These are phyloP conservation scores for Papilio dardanus DNA, from an alignment of 1,140 invertebrate species.

Conservation along the genomic window DNA sequence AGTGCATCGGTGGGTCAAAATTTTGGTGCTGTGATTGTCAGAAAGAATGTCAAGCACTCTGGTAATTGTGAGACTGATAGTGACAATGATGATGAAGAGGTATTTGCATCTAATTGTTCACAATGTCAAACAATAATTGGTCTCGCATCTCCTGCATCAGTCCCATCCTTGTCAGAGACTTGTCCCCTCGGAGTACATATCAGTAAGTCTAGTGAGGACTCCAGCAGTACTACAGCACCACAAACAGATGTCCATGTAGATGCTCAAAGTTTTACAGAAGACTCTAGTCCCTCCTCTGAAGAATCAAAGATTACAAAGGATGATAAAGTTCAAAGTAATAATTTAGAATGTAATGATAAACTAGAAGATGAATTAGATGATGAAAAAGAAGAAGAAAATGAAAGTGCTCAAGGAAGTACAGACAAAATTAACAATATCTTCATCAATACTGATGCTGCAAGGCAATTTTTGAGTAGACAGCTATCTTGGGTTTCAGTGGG, in stretches of 20 bases:
- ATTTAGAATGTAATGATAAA: conserved; percentile 45
- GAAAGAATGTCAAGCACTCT: conserved; percentile 82
- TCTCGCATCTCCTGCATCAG: conserved; percentile 80
- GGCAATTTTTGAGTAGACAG: conserved; percentile 87
- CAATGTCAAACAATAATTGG: conserved; percentile 83
- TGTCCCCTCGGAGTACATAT: conserved; percentile 79
- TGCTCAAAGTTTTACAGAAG: conserved; percentile 83
- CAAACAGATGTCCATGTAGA: conserved; percentile 77
- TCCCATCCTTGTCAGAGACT: conserved; percentile 78
- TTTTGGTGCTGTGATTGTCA: conserved; percentile 87
- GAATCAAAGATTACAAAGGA: conserved; percentile 77
- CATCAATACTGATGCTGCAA: conserved; percentile 87
- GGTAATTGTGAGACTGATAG: conserved; percentile 83
- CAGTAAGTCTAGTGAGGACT: conserved; percentile 82
- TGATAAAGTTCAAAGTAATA: conserved; percentile 56
- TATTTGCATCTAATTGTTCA: conserved; percentile 86
- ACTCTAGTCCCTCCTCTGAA: conserved; percentile 81
- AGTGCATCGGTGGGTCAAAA: conserved; percentile 85
- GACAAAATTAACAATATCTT: conserved; percentile 87
- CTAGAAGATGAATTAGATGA: conserved; percentile 47
- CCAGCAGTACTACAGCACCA: conserved; percentile 78
- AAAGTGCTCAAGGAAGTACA: conserved; percentile 69
- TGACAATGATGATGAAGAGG: conserved; percentile 85
- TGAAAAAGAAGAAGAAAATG: conserved; percentile 61
- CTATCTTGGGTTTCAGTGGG: conserved; percentile 88